Evolutionary conservation across 2,113 vertebrate species (phyloP), one percentile per base, ranked within the genome.

Genomic region (Reinhardtius hippoglossoides): DNA sequence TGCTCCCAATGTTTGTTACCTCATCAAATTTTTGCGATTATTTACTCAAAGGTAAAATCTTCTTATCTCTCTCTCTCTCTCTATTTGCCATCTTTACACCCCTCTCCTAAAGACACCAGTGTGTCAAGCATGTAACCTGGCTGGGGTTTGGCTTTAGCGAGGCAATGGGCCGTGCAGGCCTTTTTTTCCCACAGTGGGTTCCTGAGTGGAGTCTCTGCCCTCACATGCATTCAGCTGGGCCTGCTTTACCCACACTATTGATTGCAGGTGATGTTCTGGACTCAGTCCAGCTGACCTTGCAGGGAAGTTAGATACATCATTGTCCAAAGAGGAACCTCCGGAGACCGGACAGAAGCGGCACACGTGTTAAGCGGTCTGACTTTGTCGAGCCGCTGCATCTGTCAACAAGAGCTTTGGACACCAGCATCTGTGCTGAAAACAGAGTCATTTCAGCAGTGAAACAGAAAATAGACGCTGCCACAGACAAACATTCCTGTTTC

Each of bases 201-300:
- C 82, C 86, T 86, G 92, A 89, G 91, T 74, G 83, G 90, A 90
- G 90, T 84, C 86, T 91, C 81, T 91, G 87, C 87, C 90, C 87
- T 89, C 81, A 81, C 90, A 85, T 73, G 84, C 63, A 72, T 92
- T 90, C 87, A 89, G 88, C 84, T 87, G 91, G 91, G 90, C 90
- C 92, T 91, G 87, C 88, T 94, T 94, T 94, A 95, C 92, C 92
- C 92, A 94, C 92, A 94, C 91, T 93, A 94, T 93, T 92, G 94
- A 94, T 94, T 93, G 93, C 90, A 92, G 92, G 92, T 94, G 93
- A 94, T 93, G 92, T 92, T 90, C 90, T 94, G 93, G 93, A 92
- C 89, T 91, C 74, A 76, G 91, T 90, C 92, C 93, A 92, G 85
- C 77, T 94, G 94, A 95, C 95, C 95, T 93, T 87, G 57, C 74